Conservation (phyloP, 2,888 invertebrate species). For the Nemotelus pantherinus region DNA sequence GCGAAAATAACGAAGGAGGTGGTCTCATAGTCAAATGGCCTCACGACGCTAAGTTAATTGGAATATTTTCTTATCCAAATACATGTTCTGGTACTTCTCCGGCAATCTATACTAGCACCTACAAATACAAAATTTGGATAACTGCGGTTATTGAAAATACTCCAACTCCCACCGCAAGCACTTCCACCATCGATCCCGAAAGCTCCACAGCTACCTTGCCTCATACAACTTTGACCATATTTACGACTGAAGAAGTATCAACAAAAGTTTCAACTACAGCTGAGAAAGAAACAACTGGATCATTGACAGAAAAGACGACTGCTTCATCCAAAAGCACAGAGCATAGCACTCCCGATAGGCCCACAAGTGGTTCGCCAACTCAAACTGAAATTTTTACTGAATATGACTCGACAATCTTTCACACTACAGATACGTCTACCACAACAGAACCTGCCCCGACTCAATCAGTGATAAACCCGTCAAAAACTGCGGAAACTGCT, state of each 20-base stretch:
- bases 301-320: too few relatives aligned
- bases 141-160: constrained; percentile 11
- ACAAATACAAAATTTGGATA: constrained; percentile 26
- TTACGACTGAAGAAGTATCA: not conserved
- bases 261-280: not conserved
- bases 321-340: too few relatives aligned
- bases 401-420: not conserved
- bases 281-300: too few relatives aligned
- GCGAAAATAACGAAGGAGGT: constrained; percentile 29
- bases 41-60: not conserved
- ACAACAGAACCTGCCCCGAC: not conserved
- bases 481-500: not conserved
- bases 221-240: not conserved
- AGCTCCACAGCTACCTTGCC: not conserved
- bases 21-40: constrained; percentile 26
- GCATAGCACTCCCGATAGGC: too few relatives aligned
- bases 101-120: constrained; percentile 8
- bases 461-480: not conserved
- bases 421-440: not conserved
- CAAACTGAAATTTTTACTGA: not conserved
- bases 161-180: not conserved
- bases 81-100: constrained; percentile 18
- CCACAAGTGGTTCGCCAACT: too few relatives aligned
- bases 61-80: constrained; percentile 24
- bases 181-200: not conserved